phyloP scores from a whole-genome alignment of 1,140 invertebrate species.

The Helicoverpa armigera region DNA sequence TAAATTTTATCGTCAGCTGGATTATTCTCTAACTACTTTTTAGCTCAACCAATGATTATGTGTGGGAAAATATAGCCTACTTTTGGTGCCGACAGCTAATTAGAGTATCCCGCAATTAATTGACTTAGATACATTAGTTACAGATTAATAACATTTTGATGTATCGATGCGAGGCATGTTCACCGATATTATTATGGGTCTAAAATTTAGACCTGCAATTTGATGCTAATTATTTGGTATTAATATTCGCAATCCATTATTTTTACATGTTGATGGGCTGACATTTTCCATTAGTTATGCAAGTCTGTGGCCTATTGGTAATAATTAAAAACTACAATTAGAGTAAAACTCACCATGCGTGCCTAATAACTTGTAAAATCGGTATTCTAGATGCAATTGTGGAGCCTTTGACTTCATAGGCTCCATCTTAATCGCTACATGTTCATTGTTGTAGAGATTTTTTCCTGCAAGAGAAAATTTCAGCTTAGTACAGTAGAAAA shows the following conservation, averaged over 20 bases:
- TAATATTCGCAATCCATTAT: conserved; percentile 41
- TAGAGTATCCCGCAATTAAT: not conserved
- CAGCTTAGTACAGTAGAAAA: not conserved
- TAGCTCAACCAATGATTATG: not conserved
- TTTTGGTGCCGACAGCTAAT: not conserved
- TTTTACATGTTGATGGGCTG: conserved; percentile 22
- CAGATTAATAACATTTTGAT: not conserved
- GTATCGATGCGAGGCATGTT: no score
- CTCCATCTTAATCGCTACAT: conserved; percentile 99
- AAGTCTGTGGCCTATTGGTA: conserved; percentile 7
- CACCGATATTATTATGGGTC: no score
- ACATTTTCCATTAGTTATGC: not conserved
- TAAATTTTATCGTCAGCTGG: conserved; percentile 61
- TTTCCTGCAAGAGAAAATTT: conserved; percentile 93
- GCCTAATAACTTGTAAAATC: conserved; percentile 99
- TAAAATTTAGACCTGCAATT: no score
- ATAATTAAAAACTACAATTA: conserved; percentile 21
- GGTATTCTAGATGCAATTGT: conserved; percentile 99
- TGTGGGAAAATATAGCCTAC: conserved; percentile 1
- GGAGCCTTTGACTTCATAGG: conserved; percentile 99
- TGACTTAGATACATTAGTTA: not conserved
- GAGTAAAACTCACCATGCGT: conserved; percentile 91
- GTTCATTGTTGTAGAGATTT: conserved; percentile 99
- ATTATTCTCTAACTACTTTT: conserved; percentile 19
- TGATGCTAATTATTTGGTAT: no score